Percentiles rank a stretch among this genome's conserved stretches.
Conservation (phyloP, 1,140 invertebrate species). For the Drosophila sp. region DNA sequence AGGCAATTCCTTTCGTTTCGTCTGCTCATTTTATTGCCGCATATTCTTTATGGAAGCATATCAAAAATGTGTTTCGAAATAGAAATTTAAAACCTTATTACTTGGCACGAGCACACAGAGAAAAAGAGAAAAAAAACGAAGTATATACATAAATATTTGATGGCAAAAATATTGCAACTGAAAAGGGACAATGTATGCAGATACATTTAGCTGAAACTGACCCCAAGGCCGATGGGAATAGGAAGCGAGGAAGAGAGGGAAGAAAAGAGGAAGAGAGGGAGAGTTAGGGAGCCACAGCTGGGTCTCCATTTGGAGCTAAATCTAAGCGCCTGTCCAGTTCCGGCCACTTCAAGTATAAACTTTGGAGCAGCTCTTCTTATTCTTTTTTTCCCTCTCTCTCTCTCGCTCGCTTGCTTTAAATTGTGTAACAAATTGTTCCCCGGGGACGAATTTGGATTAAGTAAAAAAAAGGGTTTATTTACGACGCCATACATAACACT, state of each 20-base stretch:
- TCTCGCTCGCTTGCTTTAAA: constrained; percentile 59
- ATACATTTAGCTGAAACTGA: constrained; percentile 55
- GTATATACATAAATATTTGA: constrained; percentile 77
- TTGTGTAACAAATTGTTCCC: constrained; percentile 83
- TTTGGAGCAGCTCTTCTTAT: constrained; percentile 23
- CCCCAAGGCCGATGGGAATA: constrained; percentile 22
- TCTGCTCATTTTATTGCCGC: constrained; percentile 58
- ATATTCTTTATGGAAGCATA: constrained; percentile 63
- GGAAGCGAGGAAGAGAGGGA: background rate
- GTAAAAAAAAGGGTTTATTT: constrained; percentile 84
- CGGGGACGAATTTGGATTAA: constrained; percentile 83
- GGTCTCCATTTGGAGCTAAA: constrained; percentile 56
- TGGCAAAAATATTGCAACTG: constrained; percentile 77
- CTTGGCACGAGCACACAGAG: constrained; percentile 19
- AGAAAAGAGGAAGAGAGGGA: background rate
- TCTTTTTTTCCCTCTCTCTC: constrained; percentile 3
- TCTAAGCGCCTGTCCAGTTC: constrained; percentile 57
- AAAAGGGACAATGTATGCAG: constrained; percentile 77
- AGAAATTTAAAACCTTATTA: constrained; percentile 83
- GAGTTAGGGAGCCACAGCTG: constrained; percentile 1
- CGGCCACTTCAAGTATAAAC: constrained; percentile 44
- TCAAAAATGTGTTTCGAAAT: constrained; percentile 74
- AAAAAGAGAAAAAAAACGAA: constrained; percentile 4
- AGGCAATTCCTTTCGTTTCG: constrained; percentile 31
- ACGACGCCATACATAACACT: constrained; percentile 80